A percentile compares a stretch with the other conserved stretches of the same genome.
phyloP scores from a whole-genome alignment of 2,888 invertebrate genomes.

The Diachrysia chrysitis region DNA sequence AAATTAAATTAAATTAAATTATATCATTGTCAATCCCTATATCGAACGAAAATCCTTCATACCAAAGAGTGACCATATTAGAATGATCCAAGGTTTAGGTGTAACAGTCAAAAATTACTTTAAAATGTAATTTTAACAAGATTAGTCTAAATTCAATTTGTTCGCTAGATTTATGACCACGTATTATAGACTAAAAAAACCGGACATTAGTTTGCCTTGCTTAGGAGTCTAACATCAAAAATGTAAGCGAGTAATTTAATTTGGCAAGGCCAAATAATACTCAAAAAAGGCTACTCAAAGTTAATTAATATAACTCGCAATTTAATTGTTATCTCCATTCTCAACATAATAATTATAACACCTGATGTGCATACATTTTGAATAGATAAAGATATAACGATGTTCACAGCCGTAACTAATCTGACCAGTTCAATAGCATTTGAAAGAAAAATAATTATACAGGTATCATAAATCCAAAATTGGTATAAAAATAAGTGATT shows the following conservation, averaged over 20 bases:
- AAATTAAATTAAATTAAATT: too few species aligned
- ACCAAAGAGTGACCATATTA: too few species aligned
- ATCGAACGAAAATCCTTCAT: too few species aligned
- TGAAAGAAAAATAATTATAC: not conserved
- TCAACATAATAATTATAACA: conserved; percentile 5
- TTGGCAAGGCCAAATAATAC: not conserved
- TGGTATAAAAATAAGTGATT: too few species aligned
- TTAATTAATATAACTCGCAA: not conserved
- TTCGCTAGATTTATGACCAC: too few species aligned
- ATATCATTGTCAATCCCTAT: too few species aligned
- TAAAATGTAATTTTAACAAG: too few species aligned
- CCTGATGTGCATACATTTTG: conserved; percentile 6
- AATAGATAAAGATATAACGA: not conserved
- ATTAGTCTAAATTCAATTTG: too few species aligned
- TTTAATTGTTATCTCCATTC: not conserved
- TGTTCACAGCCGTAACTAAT: conserved; percentile 11
- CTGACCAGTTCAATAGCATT: not conserved
- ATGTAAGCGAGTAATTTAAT: not conserved
- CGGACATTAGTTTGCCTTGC: not conserved
- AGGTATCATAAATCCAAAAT: not conserved
- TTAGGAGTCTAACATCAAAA: not conserved
- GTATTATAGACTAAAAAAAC: too few species aligned
- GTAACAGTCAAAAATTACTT: too few species aligned
- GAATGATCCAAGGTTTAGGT: too few species aligned
- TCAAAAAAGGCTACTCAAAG: not conserved